A percentile compares a stretch with the other conserved stretches of the same genome.
These are phyloP conservation scores for Esperia sulphurella DNA, from an alignment of 2,888 invertebrate species.

Conservation along the genomic window DNA sequence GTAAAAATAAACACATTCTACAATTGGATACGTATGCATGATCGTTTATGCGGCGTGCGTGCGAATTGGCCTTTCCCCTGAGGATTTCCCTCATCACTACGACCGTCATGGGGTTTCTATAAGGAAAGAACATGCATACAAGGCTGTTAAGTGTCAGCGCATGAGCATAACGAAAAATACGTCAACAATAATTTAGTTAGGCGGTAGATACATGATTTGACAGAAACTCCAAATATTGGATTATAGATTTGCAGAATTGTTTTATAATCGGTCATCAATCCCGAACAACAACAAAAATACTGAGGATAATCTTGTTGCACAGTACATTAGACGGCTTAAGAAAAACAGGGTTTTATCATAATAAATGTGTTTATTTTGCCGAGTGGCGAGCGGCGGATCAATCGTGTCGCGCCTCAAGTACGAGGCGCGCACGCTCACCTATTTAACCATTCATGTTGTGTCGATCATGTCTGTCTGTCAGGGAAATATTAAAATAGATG, in stretches of 20 bases:
- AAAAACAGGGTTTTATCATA: conserved; percentile 3
- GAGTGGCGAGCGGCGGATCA: conserved; percentile 14
- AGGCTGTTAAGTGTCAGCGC: too few species aligned
- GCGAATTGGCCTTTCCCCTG: too few species aligned
- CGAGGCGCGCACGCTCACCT: conserved; percentile 5
- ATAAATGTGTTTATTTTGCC: conserved; percentile 11
- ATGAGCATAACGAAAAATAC: too few species aligned
- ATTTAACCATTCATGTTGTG: conserved; percentile 12
- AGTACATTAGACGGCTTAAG: background rate
- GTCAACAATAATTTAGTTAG: too few species aligned
- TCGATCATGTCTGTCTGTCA: conserved; percentile 12
- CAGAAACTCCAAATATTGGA: background rate
- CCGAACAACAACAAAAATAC: background rate
- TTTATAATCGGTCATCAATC: background rate
- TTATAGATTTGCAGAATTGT: background rate
- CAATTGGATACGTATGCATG: too few species aligned
- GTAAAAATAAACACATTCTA: too few species aligned
- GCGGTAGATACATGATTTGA: too few species aligned
- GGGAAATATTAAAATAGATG: conserved; percentile 15
- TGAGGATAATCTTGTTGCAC: background rate
- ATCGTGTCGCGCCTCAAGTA: conserved; percentile 14
- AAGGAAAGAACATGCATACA: too few species aligned
- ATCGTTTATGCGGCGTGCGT: too few species aligned
- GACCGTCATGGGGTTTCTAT: too few species aligned
- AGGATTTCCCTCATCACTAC: too few species aligned